These are phyloP conservation scores for Hyles euphorbiae DNA, from an alignment of 1,140 invertebrate species.

Conservation along the genomic window DNA sequence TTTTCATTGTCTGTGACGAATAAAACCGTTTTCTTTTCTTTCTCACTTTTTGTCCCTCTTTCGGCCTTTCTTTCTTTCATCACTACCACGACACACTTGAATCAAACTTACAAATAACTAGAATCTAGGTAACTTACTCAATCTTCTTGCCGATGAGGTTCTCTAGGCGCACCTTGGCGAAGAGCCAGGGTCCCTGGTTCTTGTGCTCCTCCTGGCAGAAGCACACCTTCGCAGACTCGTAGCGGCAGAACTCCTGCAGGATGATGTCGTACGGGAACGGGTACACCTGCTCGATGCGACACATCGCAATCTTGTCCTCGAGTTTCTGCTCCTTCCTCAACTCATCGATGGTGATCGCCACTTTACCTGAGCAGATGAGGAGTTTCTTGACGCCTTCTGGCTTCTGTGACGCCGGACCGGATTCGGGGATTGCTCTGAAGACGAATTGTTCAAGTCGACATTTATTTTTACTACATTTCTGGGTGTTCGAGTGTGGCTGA, in stretches of 20 bases:
- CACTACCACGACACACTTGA: too few relatives aligned
- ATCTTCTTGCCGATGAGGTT: conserved; percentile 69
- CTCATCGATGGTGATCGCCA: conserved; percentile 88
- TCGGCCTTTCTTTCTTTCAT: too few relatives aligned
- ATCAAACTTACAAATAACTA: background rate
- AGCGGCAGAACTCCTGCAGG: conserved; percentile 72
- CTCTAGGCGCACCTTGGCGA: conserved; percentile 55
- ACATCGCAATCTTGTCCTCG: conserved; percentile 84
- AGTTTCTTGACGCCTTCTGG: conserved; percentile 81
- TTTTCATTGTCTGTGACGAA: too few relatives aligned
- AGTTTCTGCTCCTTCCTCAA: conserved; percentile 80
- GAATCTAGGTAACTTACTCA: conserved; percentile 36
- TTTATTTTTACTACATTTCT: background rate
- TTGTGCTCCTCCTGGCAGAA: conserved; percentile 94
- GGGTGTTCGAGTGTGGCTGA: background rate
- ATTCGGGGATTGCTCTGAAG: conserved; percentile 76
- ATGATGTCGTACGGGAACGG: conserved; percentile 89
- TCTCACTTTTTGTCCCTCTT: too few relatives aligned
- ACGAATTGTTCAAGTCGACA: background rate
- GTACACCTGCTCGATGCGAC: conserved; percentile 87
- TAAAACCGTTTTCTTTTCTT: too few relatives aligned
- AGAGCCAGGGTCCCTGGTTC: conserved; percentile 87
- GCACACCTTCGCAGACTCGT: conserved; percentile 82
- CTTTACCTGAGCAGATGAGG: conserved; percentile 88
- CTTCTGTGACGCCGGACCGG: conserved; percentile 74